These are phyloP conservation scores for Aproaerema taeniolella DNA, from an alignment of 2,888 invertebrate species.

Conservation along the genomic window DNA sequence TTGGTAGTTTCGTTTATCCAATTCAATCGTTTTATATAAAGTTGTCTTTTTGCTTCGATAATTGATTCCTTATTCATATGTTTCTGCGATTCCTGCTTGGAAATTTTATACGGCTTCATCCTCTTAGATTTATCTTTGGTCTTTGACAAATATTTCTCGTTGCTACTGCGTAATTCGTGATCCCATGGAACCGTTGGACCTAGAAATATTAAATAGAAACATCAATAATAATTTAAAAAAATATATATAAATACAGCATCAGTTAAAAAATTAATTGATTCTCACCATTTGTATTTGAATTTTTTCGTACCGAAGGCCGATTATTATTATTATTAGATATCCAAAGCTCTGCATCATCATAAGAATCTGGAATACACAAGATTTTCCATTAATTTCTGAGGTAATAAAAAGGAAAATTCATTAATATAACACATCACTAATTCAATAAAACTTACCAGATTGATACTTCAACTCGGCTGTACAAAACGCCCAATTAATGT, in stretches of 20 bases:
- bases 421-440: constrained; percentile 1
- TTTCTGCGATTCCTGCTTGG: background rate
- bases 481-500: constrained; percentile 12
- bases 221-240: background rate
- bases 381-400: constrained; percentile 1
- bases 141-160: constrained; percentile 1
- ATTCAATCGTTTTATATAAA: background rate
- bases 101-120: constrained; percentile 3
- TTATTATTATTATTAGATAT: constrained; percentile 10
- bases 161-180: constrained; percentile 3
- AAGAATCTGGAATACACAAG: constrained; percentile 4
- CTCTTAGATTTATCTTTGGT: constrained; percentile 1
- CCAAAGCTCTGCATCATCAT: constrained; percentile 12
- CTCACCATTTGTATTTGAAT: background rate
- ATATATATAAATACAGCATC: background rate
- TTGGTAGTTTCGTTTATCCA: constrained; percentile 1
- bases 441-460: constrained; percentile 13
- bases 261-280: constrained; percentile 2
- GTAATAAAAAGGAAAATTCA: background rate
- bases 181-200: background rate
- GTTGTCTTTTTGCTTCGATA: background rate
- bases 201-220: background rate
- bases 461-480: constrained; percentile 9
- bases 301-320: constrained; percentile 6
- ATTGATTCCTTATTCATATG: background rate